Evolutionary conservation across 2,113 vertebrate genomes (phyloP).

Genomic region (Mus spicilegus): DNA sequence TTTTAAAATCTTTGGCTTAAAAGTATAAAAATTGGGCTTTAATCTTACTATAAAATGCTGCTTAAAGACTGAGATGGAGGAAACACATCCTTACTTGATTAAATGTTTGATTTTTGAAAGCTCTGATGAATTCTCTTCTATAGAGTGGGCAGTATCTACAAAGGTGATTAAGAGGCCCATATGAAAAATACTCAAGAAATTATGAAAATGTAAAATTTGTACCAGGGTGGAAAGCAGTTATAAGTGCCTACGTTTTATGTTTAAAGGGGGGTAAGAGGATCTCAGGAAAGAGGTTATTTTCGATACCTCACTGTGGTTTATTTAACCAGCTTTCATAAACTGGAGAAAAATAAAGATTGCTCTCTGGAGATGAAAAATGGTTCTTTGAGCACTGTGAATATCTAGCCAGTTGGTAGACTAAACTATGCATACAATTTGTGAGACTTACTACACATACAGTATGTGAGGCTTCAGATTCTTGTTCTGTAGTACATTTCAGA

Average conservation of each 20-base stretch:
- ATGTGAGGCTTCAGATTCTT: neutral
- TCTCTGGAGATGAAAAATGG: neutral
- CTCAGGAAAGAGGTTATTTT: neutral
- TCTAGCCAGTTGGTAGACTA: neutral
- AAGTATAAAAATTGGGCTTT: conserved; percentile 3
- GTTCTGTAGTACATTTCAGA: neutral
- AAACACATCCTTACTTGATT: neutral
- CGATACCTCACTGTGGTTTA: neutral
- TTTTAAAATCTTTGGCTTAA: neutral
- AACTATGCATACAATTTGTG: neutral
- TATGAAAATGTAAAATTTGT: conserved; percentile 40
- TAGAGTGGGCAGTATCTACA: neutral
- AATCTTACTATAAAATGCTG: neutral
- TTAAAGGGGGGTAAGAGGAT: neutral
- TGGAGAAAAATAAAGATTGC: neutral
- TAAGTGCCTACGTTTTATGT: neutral
- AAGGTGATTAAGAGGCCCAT: neutral
- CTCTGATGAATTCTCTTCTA: neutral
- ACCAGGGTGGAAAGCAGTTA: neutral
- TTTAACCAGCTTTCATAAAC: neutral
- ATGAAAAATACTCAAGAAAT: conserved; percentile 50
- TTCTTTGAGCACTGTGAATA: conserved; percentile 23
- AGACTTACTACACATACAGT: neutral
- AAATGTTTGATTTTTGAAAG: conserved; percentile 46
- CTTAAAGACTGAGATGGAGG: neutral